These are phyloP conservation scores for Cacatua alba DNA, from an alignment of 2,113 vertebrate species.

Conservation along the genomic window DNA sequence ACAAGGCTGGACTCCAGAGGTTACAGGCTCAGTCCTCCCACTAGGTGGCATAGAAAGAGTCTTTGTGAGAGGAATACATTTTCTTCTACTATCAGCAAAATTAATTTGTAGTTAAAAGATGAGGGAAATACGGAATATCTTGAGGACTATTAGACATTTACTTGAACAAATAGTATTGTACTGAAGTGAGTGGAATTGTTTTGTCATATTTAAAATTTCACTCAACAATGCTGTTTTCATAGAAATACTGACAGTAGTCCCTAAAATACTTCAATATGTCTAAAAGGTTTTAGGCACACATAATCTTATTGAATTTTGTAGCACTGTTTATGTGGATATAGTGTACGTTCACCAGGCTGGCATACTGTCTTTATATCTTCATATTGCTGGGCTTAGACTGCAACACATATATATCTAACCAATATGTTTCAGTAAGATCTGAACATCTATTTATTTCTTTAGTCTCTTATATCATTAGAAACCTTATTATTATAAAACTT, in stretches of 20 bases:
- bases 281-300: not conserved
- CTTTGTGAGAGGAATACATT: not conserved
- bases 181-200: not conserved
- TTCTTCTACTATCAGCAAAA: not conserved
- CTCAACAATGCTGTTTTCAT: not conserved
- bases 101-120: not conserved
- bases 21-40: not conserved
- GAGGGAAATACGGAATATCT: not conserved
- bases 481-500: not conserved
- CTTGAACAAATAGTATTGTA: not conserved
- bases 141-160: not conserved
- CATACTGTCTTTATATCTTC: not conserved
- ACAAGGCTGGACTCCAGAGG: not conserved
- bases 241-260: not conserved
- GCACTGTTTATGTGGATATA: not conserved
- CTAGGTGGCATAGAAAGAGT: conserved; percentile 36
- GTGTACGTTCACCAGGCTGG: not conserved
- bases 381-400: not conserved
- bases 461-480: not conserved
- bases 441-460: not conserved
- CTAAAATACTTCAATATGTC: not conserved
- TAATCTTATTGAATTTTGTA: not conserved
- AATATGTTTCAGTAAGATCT: not conserved
- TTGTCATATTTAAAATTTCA: not conserved
- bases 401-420: not conserved